phyloP scores from a whole-genome alignment of 1,140 invertebrate species.

The Papilio dardanus region DNA sequence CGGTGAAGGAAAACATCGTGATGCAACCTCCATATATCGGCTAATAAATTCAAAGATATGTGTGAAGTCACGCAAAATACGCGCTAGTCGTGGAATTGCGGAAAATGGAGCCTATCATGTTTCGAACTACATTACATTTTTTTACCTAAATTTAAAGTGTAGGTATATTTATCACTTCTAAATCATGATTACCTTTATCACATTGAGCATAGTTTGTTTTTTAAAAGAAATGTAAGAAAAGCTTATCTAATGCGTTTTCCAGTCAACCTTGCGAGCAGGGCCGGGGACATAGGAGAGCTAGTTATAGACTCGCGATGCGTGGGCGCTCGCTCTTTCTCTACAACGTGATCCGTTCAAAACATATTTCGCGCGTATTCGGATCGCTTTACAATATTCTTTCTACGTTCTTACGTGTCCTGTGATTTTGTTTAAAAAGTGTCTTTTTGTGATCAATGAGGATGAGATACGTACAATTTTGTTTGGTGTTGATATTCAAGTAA shows the following conservation, averaged over 20 bases:
- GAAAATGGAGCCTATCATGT: no score
- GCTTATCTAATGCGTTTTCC: slow-evolving; percentile 50
- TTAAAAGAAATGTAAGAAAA: slow-evolving; percentile 23
- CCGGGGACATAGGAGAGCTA: slow-evolving; percentile 69
- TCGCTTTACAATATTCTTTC: slow-evolving; percentile 57
- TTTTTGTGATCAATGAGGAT: slow-evolving; percentile 49
- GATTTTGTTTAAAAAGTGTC: slow-evolving; percentile 42
- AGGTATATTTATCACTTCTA: no score
- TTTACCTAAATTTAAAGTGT: no score
- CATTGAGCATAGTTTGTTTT: neutral
- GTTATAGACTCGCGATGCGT: slow-evolving; percentile 71
- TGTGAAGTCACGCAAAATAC: no score
- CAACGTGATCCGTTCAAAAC: slow-evolving; percentile 69
- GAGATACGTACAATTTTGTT: slow-evolving; percentile 70
- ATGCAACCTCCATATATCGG: no score
- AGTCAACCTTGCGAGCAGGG: slow-evolving; percentile 73
- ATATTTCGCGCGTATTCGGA: slow-evolving; percentile 56
- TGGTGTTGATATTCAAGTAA: slow-evolving; percentile 69
- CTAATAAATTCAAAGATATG: no score
- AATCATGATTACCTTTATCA: no score
- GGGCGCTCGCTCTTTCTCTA: slow-evolving; percentile 72
- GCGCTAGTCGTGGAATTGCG: no score
- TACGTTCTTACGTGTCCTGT: slow-evolving; percentile 47
- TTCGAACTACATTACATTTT: no score
- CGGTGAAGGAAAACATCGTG: no score